Conservation (phyloP, 2,797 vertebrate species). For the Megalops cyprinoides region DNA sequence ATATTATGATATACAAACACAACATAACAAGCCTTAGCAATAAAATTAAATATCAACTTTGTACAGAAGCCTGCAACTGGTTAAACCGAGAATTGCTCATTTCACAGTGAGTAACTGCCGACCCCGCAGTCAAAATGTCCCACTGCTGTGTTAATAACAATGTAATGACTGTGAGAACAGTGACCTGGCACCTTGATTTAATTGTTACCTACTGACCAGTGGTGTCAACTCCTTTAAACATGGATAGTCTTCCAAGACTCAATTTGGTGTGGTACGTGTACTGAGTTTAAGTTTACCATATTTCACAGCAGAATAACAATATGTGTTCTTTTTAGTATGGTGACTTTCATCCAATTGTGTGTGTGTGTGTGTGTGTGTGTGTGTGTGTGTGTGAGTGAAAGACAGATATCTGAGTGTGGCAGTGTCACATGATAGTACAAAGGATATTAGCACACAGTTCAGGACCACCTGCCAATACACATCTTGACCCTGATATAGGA, state of each 20-base stretch:
- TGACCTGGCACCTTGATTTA: background rate
- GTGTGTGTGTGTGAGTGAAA: background rate
- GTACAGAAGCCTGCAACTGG: conserved; percentile 61
- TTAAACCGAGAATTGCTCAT: conserved; percentile 35
- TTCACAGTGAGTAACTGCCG: conserved; percentile 36
- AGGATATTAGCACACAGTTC: background rate
- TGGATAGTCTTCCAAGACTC: background rate
- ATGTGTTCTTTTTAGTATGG: background rate
- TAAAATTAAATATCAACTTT: background rate
- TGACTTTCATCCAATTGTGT: too few relatives aligned
- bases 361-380: background rate
- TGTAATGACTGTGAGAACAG: conserved; percentile 56
- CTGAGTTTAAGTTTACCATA: background rate
- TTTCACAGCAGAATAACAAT: background rate
- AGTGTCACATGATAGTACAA: background rate
- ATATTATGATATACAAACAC: background rate
- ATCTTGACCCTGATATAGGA: background rate
- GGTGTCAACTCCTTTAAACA: background rate
- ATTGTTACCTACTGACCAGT: background rate
- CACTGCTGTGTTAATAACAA: conserved; percentile 42
- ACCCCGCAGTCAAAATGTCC: conserved; percentile 32
- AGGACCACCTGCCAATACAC: background rate
- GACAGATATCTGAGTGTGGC: background rate
- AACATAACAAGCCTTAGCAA: background rate
- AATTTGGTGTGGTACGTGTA: background rate